phyloP scores from a whole-genome alignment of 2,113 vertebrate genomes.

The Hemibagrus wyckioides region DNA sequence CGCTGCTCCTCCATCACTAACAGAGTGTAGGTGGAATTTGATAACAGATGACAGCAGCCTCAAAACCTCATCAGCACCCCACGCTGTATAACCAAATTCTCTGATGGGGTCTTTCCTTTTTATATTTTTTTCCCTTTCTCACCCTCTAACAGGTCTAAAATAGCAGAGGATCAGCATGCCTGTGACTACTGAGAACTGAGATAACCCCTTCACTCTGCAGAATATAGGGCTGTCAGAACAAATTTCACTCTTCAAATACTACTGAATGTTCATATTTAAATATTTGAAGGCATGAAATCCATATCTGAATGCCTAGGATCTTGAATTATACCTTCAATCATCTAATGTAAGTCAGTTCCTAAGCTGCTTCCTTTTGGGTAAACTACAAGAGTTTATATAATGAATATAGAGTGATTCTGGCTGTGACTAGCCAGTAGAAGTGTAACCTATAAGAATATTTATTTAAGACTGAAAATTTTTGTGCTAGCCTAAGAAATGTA shows the following conservation, averaged over 20 bases:
- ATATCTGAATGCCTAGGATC: background rate
- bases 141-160: conserved; percentile 47
- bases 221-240: background rate
- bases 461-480: background rate
- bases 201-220: background rate
- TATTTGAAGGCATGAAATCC: background rate
- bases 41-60: conserved; percentile 52
- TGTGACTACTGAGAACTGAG: background rate
- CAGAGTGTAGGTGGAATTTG: conserved; percentile 50
- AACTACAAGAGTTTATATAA: background rate
- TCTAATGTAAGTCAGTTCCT: background rate
- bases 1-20: conserved; percentile 23
- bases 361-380: background rate
- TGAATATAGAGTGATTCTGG: background rate
- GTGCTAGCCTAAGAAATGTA: background rate
- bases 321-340: background rate
- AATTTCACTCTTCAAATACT: conserved; percentile 12
- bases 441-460: background rate
- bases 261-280: background rate
- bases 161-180: background rate
- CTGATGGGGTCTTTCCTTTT: conserved; percentile 43
- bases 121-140: conserved; percentile 20
- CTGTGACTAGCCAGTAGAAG: background rate
- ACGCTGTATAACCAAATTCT: conserved; percentile 52
- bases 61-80: conserved; percentile 57